Evolutionary conservation across 2,888 invertebrate genomes (phyloP), one percentile per base, ranked within the genome.

Genomic region (Campoplex nolae): DNA sequence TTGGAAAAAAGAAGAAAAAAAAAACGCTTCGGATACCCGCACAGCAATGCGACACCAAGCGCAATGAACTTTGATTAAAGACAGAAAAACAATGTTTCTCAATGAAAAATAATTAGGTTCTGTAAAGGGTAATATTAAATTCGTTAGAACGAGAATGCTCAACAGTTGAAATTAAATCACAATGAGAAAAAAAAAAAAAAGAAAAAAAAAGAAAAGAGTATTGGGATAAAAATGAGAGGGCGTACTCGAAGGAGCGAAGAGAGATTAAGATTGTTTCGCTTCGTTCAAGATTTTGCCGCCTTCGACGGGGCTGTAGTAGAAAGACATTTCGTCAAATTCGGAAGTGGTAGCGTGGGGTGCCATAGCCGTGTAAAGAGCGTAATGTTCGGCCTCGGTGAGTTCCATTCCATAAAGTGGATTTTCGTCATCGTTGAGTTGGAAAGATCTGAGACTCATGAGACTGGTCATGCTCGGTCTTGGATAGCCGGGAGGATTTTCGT

Each of bases 311-410:
- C 98, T 97, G 93, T 98, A 98, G 93, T 98, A 98, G 93, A 97
- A 97, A 68, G 98, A 98, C 92, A 97, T 97, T 91, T 98, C 98
- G 89, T 98, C 98, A 92, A 98, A 98, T 93, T 98, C 98, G 13
- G 98, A 98, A 42, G 96, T 97, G 0, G 98, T 98, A 32, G 98
- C 98, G 92, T 97, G 97, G 0, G 98, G 98, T 16, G 98, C 98
- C 93, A 98, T 96, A 79, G 97, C 97, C 91, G 98, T 98, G 90
- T 98, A 98, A 85, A 98, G 94, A 51, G 98, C 98, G 93, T 97
- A 98, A 92, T 98, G 97, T 92, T 98, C 98, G 0, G 98, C 98
- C 90, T 98, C 98, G 0, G 98, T 98, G 48, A 98, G 94, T 90
- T 97, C 98, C 67, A 97, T 93, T 83, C 92, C 94, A 51, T 93